phyloP scores from a whole-genome alignment of 2,888 invertebrate genomes.

The Callyntrura guangdongensis region DNA sequence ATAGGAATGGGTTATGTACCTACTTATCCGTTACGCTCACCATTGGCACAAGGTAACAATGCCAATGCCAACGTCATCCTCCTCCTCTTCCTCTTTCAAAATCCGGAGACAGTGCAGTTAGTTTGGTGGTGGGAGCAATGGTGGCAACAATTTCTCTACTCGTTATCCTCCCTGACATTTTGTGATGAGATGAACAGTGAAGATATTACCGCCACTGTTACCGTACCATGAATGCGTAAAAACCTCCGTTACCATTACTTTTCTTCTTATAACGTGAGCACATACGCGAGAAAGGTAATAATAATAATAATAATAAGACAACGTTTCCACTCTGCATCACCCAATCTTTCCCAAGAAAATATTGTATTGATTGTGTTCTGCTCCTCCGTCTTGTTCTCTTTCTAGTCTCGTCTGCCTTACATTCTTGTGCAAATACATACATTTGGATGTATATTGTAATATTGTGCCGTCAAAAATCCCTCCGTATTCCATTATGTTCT shows the following conservation, averaged over 20 bases:
- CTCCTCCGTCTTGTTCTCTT: slow-evolving; percentile 22
- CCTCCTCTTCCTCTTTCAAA: slow-evolving; percentile 7
- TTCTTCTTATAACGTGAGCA: background rate
- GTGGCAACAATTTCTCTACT: slow-evolving; percentile 57
- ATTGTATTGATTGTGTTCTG: slow-evolving; percentile 60
- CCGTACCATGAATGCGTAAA: background rate
- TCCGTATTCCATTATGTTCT: slow-evolving; percentile 20
- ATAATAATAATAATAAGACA: background rate
- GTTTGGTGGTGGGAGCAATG: background rate
- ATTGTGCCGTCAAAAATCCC: slow-evolving; percentile 3
- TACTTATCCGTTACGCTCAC: background rate
- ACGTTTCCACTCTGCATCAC: slow-evolving; percentile 50
- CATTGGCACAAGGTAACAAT: slow-evolving; percentile 50
- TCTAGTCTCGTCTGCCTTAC: background rate
- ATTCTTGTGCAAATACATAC: slow-evolving; percentile 24
- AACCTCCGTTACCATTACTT: background rate
- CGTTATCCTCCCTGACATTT: slow-evolving; percentile 55
- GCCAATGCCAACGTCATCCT: slow-evolving; percentile 64
- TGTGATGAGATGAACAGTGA: slow-evolving; percentile 49
- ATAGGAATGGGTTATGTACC: background rate
- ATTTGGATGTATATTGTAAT: background rate
- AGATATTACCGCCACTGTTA: slow-evolving; percentile 30
- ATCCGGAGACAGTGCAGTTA: slow-evolving; percentile 20
- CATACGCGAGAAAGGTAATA: slow-evolving; percentile 37
- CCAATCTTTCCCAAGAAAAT: slow-evolving; percentile 44